Conservation (phyloP, 2,888 invertebrate genomes). For the Graphium colonna region DNA sequence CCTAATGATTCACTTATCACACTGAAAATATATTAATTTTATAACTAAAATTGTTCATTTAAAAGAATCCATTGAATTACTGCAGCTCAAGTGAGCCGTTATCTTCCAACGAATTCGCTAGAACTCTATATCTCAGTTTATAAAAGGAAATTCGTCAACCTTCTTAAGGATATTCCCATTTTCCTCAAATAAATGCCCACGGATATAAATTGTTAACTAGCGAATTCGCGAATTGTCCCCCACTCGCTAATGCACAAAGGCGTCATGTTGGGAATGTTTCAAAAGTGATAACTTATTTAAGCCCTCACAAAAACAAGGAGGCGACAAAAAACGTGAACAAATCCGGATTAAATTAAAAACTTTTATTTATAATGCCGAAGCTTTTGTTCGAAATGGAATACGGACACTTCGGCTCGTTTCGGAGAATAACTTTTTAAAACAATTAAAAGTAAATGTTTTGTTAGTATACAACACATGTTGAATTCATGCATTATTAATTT, state of each 20-base stretch:
- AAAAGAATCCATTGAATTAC: too few species aligned
- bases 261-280: slow-evolving; percentile 6
- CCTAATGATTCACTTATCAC: too few species aligned
- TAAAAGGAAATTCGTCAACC: neutral
- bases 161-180: neutral
- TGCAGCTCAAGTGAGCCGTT: too few species aligned
- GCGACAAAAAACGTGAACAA: slow-evolving; percentile 22
- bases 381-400: slow-evolving; percentile 13
- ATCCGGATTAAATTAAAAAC: slow-evolving; percentile 20
- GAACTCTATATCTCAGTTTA: too few species aligned
- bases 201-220: neutral
- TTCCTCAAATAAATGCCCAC: neutral
- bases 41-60: too few species aligned
- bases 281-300: slow-evolving; percentile 23
- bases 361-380: slow-evolving; percentile 13
- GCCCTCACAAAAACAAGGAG: slow-evolving; percentile 13
- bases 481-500: too few species aligned
- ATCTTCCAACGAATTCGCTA: too few species aligned
- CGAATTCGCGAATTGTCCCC: neutral
- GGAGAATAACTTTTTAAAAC: neutral
- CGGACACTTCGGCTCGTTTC: neutral
- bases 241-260: slow-evolving; percentile 15
- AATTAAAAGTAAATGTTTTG: slow-evolving; percentile 7
- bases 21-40: too few species aligned
- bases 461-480: neutral